Conservation (phyloP, 2,797 vertebrate genomes). For the Molossus molossus region DNA sequence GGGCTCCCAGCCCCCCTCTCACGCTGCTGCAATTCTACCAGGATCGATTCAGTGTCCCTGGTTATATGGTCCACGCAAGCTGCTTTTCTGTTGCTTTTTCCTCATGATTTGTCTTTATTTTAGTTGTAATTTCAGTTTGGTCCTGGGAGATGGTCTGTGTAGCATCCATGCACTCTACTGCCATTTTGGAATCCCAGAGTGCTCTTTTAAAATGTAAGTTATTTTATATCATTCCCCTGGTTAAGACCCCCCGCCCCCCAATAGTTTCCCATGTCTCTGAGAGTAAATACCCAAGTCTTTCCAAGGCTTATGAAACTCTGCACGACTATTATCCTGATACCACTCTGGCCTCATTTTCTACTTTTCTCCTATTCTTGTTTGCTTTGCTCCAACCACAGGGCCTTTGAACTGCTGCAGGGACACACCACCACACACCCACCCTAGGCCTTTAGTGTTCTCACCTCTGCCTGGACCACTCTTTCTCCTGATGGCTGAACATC, state of each 20-base stretch:
- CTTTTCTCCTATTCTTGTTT: neutral
- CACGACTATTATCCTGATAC: neutral
- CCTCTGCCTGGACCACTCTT: neutral
- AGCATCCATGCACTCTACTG: no score
- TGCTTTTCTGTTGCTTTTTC: no score
- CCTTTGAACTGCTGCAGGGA: neutral
- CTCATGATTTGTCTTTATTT: no score
- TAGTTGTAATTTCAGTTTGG: no score
- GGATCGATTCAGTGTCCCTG: no score
- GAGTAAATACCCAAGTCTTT: neutral
- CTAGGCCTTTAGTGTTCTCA: neutral
- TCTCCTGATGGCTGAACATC: fast-evolving
- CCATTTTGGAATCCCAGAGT: no score
- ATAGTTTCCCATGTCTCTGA: neutral
- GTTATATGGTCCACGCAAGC: no score
- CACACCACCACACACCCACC: no score
- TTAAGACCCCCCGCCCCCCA: neutral
- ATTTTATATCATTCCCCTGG: neutral
- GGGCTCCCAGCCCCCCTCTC: no score
- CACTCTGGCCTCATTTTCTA: neutral
- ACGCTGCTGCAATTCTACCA: no score
- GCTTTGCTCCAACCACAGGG: neutral
- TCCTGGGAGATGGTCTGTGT: no score
- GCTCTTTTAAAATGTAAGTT: neutral
- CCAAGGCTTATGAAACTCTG: neutral